A percentile compares a stretch with the other conserved stretches of the same genome.
Conservation (phyloP, 64 coral and sea anemone species). For the Orbicella faveolata region DNA sequence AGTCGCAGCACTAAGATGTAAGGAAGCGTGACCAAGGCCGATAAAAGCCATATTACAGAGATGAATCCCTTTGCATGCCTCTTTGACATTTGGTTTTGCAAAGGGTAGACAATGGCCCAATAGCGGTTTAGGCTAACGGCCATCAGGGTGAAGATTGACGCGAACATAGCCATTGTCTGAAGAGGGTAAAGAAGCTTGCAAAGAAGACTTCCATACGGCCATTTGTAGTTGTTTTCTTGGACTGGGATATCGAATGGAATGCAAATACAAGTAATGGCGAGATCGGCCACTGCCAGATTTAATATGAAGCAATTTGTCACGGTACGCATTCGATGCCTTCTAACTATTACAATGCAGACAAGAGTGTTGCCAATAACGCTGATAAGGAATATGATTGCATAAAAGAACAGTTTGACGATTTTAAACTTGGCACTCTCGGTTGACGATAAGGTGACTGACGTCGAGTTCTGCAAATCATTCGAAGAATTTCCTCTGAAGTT, state of each 20-base stretch:
- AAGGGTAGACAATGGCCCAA: conserved; percentile 69
- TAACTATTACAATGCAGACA: background rate
- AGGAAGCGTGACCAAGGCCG: conserved; percentile 34
- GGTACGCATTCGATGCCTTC: conserved; percentile 3
- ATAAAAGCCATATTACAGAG: conserved; percentile 54
- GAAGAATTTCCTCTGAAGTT: background rate
- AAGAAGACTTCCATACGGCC: conserved; percentile 11
- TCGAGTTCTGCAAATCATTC: background rate
- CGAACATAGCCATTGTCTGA: conserved; percentile 30
- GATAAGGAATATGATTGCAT: conserved; percentile 1
- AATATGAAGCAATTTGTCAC: conserved; percentile 39
- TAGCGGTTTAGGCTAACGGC: conserved; percentile 37
- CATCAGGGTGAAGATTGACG: conserved; percentile 22
- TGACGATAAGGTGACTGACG: background rate
- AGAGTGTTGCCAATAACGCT: conserved; percentile 29
- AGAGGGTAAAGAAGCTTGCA: conserved; percentile 21
- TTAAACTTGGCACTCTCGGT: background rate
- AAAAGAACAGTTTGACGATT: conserved; percentile 6
- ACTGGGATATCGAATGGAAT: conserved; percentile 44
- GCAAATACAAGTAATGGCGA: conserved; percentile 15
- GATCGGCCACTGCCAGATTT: conserved; percentile 33
- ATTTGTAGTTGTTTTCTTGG: conserved; percentile 22
- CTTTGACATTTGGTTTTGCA: conserved; percentile 45
- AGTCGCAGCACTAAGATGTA: conserved; percentile 35
- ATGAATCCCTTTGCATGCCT: conserved; percentile 49